A percentile compares a stretch with the other conserved stretches of the same genome.
Conservation (phyloP, 1,140 invertebrate species). For the Armadillidium nasatum region DNA sequence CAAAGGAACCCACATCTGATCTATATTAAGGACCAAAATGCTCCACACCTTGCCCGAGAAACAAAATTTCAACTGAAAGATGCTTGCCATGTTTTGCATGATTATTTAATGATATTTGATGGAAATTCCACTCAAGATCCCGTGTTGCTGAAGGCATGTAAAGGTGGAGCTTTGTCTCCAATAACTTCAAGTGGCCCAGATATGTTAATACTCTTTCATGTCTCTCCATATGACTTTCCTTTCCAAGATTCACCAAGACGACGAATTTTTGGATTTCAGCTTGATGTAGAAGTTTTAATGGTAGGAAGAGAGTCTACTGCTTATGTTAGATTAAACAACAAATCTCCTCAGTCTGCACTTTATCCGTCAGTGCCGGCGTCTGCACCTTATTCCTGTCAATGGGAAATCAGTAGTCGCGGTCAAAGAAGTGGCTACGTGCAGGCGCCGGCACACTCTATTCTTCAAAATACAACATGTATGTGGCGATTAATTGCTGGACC, state of each 20-base stretch:
- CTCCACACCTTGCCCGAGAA: conserved; percentile 37
- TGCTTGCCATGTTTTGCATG: conserved; percentile 72
- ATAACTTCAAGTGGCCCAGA: conserved; percentile 79
- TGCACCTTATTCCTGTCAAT: conserved; percentile 21
- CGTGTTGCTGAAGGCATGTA: conserved; percentile 81
- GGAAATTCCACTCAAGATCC: conserved; percentile 82
- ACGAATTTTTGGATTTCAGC: conserved; percentile 68
- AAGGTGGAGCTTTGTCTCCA: conserved; percentile 67
- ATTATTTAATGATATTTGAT: conserved; percentile 84
- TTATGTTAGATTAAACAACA: conserved; percentile 28
- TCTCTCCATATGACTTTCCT: conserved; percentile 80
- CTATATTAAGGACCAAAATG: conserved; percentile 44
- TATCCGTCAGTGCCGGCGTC: conserved; percentile 22
- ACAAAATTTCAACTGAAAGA: conserved; percentile 32
- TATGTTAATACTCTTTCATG: conserved; percentile 79
- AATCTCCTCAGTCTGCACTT: conserved; percentile 26
- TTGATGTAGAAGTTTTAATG: conserved; percentile 74
- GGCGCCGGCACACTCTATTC: conserved; percentile 43
- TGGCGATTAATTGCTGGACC: conserved; percentile 39
- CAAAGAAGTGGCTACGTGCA: conserved; percentile 43
- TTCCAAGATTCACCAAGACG: conserved; percentile 46
- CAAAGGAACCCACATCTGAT: conserved; percentile 42
- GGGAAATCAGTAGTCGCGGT: conserved; percentile 37
- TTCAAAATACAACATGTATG: conserved; percentile 42
- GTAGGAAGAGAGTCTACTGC: conserved; percentile 47